These are phyloP conservation scores for Urocyon cinereoargenteus DNA, from an alignment of 2,797 vertebrate species.

Conservation along the genomic window DNA sequence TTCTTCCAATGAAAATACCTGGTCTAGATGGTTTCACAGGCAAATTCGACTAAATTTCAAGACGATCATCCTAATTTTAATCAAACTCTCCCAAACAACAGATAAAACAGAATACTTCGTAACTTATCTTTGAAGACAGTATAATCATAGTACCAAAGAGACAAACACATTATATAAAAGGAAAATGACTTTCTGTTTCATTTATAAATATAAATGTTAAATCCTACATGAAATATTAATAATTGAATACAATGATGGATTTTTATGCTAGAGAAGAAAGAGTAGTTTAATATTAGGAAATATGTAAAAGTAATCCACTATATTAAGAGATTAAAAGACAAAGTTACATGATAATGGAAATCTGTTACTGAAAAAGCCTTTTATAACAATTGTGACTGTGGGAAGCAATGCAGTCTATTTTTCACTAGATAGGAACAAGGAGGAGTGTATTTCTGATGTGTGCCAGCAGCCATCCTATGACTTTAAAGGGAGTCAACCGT, in stretches of 20 bases:
- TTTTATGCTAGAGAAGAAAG: constrained; percentile 22
- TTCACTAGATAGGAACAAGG: neutral
- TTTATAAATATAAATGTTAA: constrained; percentile 39
- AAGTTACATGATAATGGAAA: neutral
- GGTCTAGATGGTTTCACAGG: constrained; percentile 2
- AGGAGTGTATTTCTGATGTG: neutral
- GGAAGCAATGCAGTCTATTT: constrained; percentile 19
- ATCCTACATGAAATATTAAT: constrained; percentile 33
- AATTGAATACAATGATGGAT: constrained; percentile 39
- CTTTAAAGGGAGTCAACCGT: neutral
- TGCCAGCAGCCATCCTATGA: neutral
- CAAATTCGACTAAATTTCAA: constrained; percentile 54
- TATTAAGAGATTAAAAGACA: constrained; percentile 55
- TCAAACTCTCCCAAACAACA: constrained; percentile 47
- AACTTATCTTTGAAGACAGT: constrained; percentile 25
- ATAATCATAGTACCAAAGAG: constrained; percentile 38
- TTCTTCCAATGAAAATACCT: neutral
- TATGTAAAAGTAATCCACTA: neutral
- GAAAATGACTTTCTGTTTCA: constrained; percentile 7
- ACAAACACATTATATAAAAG: constrained; percentile 24
- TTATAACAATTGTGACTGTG: constrained; percentile 52
- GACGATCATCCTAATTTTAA: constrained; percentile 59
- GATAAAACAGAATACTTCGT: constrained; percentile 1
- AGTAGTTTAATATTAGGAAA: constrained; percentile 44
- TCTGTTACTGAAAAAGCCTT: constrained; percentile 24